phyloP scores from a whole-genome alignment of 1,140 invertebrate species.

The Acromyrmex charruanus region DNA sequence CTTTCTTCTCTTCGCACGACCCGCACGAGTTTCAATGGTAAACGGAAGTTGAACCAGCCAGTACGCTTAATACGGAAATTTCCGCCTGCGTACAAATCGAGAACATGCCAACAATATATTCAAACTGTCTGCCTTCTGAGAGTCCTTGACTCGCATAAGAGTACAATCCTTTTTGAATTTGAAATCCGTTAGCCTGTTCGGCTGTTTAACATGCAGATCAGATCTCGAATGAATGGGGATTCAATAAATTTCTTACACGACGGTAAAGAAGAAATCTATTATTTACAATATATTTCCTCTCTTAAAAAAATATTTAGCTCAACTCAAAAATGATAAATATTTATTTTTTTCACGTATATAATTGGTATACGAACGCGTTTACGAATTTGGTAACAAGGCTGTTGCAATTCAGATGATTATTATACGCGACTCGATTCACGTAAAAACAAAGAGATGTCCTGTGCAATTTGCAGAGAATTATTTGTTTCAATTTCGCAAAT shows the following conservation, averaged over 20 bases:
- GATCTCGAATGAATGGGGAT: neutral
- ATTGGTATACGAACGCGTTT: neutral
- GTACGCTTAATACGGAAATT: conserved; percentile 67
- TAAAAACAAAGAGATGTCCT: conserved; percentile 49
- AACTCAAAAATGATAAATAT: neutral
- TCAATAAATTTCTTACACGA: neutral
- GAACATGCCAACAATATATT: conserved; percentile 60
- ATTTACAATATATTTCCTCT: neutral
- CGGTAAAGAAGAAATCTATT: neutral
- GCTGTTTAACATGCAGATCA: conserved; percentile 48
- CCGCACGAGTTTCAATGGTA: conserved; percentile 66
- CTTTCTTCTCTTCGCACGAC: conserved; percentile 48
- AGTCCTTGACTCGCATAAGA: conserved; percentile 42
- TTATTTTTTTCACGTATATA: neutral
- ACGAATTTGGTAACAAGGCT: neutral
- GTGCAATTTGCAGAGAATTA: conserved; percentile 51
- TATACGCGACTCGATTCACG: conserved; percentile 4
- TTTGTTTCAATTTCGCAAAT: conserved; percentile 62
- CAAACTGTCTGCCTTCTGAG: conserved; percentile 51
- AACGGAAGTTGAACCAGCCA: conserved; percentile 51
- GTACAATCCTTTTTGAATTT: conserved; percentile 51
- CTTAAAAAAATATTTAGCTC: neutral
- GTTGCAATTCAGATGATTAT: conserved; percentile 36
- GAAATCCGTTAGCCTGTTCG: conserved; percentile 30
- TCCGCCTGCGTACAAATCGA: conserved; percentile 62